Base-by-base conservation (phyloP, 2,888 invertebrate genomes). In the Agrotis clavis region DNA sequence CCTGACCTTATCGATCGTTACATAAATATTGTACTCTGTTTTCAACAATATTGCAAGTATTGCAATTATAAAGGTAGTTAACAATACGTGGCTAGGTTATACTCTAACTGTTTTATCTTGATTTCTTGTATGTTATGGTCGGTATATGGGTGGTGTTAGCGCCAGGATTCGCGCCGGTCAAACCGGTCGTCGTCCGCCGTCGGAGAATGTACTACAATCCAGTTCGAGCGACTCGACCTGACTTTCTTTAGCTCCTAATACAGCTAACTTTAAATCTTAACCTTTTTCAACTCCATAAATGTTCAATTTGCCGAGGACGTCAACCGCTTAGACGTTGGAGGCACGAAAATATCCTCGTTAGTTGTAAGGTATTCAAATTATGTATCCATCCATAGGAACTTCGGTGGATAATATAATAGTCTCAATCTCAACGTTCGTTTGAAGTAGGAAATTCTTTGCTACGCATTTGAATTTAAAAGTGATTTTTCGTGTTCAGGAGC, bases 101-200 rank as follows among this genome's bases (percentile, higher is more conserved):
- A 70, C 51, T 41, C 56, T 79, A 79, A 78, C 74, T 69, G 73
- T 85, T 86, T 81, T 72, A 82, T 82, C 82, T 84, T 79, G 82
- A 79, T 83, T 84, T 80, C 75, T 81, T 77, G 67, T 77, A 77
- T 66, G 68, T 80, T 76, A 78, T 71, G 71, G 72, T 67, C 75
- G 78, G 85, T 88, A 86, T 88, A 89, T 87, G 86, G 86, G 84
- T 83, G 83, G 87, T 86, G 89, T 88, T 87, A 90, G 89, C 88
- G 91, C 90, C 94, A 93, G 95, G 95, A 95, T 94, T 94, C 91
- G 94, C 94, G 91, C 90, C 91, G 92, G 94, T 92, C 92, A 93
- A 95, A 96, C 95, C 95, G 95, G 95, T 95, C 92, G 88, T 74
- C 82, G 84, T 69, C 74, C 78, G 81, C 72, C 77, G 87, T 76